Evolutionary conservation across 2,888 invertebrate species (phyloP).

Genomic region (Busseola fusca): DNA sequence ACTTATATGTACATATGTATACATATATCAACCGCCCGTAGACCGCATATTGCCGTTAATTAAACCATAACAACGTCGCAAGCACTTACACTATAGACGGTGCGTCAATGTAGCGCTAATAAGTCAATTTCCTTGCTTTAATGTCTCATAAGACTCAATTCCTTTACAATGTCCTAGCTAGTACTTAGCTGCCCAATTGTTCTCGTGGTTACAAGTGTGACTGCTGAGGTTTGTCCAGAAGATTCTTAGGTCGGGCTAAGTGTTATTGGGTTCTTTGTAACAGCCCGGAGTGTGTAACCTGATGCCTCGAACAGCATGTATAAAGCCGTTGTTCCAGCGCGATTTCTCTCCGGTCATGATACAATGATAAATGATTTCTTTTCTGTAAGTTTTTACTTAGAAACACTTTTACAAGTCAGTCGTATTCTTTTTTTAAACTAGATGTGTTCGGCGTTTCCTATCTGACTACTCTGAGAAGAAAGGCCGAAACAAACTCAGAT

Average conservation of each 20-base stretch:
- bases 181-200: not conserved
- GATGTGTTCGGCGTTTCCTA: too few species aligned
- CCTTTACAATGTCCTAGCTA: not conserved
- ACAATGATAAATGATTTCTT: too few species aligned
- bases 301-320: not conserved
- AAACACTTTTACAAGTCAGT: too few species aligned
- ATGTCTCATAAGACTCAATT: not conserved
- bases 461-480: too few species aligned
- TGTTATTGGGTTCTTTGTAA: not conserved
- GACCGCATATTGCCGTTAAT: constrained; percentile 51
- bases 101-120: constrained; percentile 28
- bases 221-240: not conserved
- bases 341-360: not conserved
- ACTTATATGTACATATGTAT: constrained; percentile 24
- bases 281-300: not conserved
- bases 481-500: too few species aligned
- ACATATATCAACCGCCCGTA: constrained; percentile 35
- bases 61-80: constrained; percentile 60
- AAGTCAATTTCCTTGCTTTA: constrained; percentile 1
- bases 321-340: not conserved
- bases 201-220: not conserved
- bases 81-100: constrained; percentile 16
- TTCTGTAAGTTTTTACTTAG: too few species aligned
- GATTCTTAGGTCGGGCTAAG: not conserved
- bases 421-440: too few species aligned